These are phyloP conservation scores for Lacerta agilis DNA, from an alignment of 2,797 vertebrate genomes.

Conservation along the genomic window DNA sequence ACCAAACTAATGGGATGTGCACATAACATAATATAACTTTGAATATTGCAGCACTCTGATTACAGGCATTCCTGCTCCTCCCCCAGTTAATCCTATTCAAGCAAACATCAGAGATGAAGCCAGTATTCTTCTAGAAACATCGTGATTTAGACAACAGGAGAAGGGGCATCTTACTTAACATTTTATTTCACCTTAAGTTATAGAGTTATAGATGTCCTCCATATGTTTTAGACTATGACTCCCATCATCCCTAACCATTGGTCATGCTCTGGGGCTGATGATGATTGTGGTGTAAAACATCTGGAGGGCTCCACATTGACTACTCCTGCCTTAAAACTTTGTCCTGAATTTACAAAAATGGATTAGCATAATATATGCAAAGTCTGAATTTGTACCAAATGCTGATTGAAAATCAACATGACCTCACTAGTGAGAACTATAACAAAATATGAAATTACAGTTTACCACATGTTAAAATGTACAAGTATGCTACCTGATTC, in stretches of 20 bases:
- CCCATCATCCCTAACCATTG: too few relatives aligned
- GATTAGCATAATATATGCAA: not conserved
- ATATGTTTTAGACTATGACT: too few relatives aligned
- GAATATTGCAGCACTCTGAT: too few relatives aligned
- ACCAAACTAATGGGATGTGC: not conserved
- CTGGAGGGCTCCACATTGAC: not conserved
- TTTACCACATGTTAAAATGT: not conserved
- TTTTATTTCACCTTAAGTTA: too few relatives aligned
- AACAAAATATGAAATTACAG: conserved; percentile 5
- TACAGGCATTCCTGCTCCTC: not conserved
- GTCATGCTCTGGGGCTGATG: not conserved
- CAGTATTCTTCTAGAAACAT: too few relatives aligned
- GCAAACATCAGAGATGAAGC: too few relatives aligned
- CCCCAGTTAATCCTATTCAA: not conserved
- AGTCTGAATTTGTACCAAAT: conserved; percentile 1
- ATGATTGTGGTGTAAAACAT: not conserved
- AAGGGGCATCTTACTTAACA: too few relatives aligned
- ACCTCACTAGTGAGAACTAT: not conserved
- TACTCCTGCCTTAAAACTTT: not conserved
- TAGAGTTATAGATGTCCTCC: too few relatives aligned
- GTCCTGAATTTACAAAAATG: not conserved
- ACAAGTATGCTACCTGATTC: conserved; percentile 45
- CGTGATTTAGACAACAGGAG: too few relatives aligned
- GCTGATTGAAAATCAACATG: not conserved
- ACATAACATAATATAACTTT: not conserved